Base-by-base conservation (phyloP, 2,113 vertebrate genomes). In the Grallaria varia region DNA sequence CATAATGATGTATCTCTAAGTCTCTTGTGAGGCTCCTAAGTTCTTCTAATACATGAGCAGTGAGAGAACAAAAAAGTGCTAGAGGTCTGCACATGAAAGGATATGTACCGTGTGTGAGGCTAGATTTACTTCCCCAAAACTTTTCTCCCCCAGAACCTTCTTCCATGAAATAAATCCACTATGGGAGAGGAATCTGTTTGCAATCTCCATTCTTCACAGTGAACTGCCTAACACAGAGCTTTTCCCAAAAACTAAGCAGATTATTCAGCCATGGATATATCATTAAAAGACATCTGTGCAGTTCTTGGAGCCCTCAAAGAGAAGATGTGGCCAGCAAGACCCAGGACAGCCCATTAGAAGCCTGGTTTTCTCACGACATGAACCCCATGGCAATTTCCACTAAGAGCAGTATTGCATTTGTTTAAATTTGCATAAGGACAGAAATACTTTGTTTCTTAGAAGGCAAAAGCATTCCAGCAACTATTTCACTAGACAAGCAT, bases 361-460 rank as follows among this genome's bases (percentile, higher is more conserved):
- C 53, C 59, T 88, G 21, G 14, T 68, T 87, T 84, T 67, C 66
- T 89, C 56, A 89, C 40, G 24, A 68, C 68, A 42, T 42, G 69
- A 93, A 69, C 15, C 67, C 59, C 37, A 63, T 45, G 45, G 85
- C 83, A 94, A 37, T 92, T 95, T 64, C 82, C 83, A 80, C 58
- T 59, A 86, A 80, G 2, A 88, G 42, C 50, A 80, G 76, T 22
- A 15, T 74, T 86, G 27, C 30, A 90, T 84, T 94, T 90, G 53
- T 77, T 92, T 87, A 81, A 86, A 88, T 95, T 93, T 94, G 59
- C 86, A 66, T 86, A 94, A 91, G n/a, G 94, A 90, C 50, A 72
- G 50, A 52, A 93, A 86, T 50, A 24, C 18, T 89, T 95, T 89
- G 64, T 87, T 93, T 95, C 81, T 87, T 87, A 93, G 81, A 91